Base-by-base conservation (phyloP, 2,797 vertebrate genomes). In the Pipistrellus pipistrellus region DNA sequence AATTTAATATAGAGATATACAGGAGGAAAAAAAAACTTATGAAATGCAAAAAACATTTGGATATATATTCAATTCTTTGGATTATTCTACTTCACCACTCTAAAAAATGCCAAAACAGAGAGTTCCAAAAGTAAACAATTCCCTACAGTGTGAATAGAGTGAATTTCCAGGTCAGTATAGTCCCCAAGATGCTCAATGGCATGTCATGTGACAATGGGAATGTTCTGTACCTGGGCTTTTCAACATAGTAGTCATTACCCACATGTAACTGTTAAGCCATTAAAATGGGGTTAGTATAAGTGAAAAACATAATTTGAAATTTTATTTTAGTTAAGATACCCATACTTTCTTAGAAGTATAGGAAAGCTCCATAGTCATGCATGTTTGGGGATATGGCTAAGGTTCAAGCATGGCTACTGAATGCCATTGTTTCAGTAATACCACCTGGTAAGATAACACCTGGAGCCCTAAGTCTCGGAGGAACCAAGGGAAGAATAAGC, bases 231-330 rank as follows among this genome's bases (percentile, higher is more conserved):
- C 25, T 48, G 41, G 38, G 41, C 64, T 90, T 12, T 62, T 4
- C 44, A n/a, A 53, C 17, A 80, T 8, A n/a, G 59, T 15, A n/a
- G 10, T 30, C 75, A 72, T 55, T 32, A 71, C 72, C 68, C 30
- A 68, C 6, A 4, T 7, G 3, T 25, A 69, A 69, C 27, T 25
- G 17, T 6, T 12, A n/a, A 81, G 83, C 4, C 80, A 53, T 66
- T 84, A 85, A 41, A 80, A 75, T 20, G 27, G 78, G 11, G 35
- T 44, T 30, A 38, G 35, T 14, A 32, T 53, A 32, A 72, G 5
- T 25, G 9, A 90, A 57, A 14, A 96, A 86, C 4, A 86, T 4
- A 92, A 81, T 41, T 80, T 69, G 35, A 85, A 55, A 73, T 68
- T 89, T 68, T 32, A 51, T 77, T 83, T 84, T 71, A 90, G 53